Evolutionary conservation across 2,888 invertebrate species (phyloP).

Genomic region (Metallyticus violacea): DNA sequence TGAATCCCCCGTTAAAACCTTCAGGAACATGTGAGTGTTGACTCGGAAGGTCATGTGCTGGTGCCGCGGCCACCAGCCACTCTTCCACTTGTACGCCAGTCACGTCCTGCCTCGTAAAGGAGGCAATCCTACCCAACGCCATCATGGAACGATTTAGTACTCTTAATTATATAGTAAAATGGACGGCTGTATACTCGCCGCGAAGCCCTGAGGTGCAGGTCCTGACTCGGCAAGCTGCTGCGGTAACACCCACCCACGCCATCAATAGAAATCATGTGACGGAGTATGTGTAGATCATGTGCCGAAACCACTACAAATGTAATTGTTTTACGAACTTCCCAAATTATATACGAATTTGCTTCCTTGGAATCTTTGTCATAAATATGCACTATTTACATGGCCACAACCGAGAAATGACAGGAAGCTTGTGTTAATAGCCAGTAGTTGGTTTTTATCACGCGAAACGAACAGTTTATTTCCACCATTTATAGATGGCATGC

Average conservation of each 20-base stretch:
- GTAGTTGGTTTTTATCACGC: background rate
- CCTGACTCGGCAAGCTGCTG: background rate
- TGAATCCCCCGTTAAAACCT: too few species aligned
- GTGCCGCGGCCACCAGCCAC: too few species aligned
- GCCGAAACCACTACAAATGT: background rate
- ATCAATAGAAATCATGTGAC: background rate
- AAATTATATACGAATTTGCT: background rate
- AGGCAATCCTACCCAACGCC: background rate
- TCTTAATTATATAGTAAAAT: conserved; percentile 28
- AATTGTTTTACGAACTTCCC: background rate
- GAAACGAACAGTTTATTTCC: background rate
- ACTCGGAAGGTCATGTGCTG: background rate
- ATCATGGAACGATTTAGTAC: conserved; percentile 24
- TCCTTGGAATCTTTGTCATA: background rate
- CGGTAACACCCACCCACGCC: background rate
- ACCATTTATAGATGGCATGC: background rate
- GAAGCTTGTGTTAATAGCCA: background rate
- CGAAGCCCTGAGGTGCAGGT: conserved; percentile 12
- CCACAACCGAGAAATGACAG: background rate
- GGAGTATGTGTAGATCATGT: too few species aligned
- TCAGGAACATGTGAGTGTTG: background rate
- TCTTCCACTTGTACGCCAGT: background rate
- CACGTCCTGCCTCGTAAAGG: conserved; percentile 14
- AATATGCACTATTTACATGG: background rate
- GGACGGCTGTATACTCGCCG: conserved; percentile 5